These are phyloP conservation scores for Ifrita kowaldi DNA, from an alignment of 2,113 vertebrate species.

Conservation along the genomic window DNA sequence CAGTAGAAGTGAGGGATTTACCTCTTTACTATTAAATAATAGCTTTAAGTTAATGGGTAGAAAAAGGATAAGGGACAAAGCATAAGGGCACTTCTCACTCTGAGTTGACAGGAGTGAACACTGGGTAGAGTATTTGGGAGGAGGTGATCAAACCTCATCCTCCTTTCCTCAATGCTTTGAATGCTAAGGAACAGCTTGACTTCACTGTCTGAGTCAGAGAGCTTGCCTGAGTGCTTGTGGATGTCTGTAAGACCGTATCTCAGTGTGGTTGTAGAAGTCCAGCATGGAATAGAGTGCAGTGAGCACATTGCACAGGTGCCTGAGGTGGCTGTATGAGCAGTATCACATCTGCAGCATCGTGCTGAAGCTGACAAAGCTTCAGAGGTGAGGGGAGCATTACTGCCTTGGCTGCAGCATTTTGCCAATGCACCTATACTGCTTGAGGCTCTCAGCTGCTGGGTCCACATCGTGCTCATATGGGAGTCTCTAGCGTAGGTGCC, in stretches of 20 bases:
- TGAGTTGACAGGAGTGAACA: background rate
- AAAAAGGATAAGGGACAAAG: background rate
- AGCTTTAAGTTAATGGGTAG: background rate
- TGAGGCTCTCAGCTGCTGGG: background rate
- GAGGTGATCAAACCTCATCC: background rate
- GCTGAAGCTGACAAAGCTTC: background rate
- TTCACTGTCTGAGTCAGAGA: background rate
- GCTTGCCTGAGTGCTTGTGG: background rate
- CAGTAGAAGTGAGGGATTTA: background rate
- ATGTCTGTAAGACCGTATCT: fast-evolving
- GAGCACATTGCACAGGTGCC: background rate
- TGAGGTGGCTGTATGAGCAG: background rate
- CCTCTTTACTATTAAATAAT: background rate
- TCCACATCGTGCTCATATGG: fast-evolving
- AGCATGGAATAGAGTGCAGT: background rate
- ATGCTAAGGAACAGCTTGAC: background rate
- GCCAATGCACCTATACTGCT: fast-evolving
- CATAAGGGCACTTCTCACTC: background rate
- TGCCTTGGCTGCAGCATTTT: background rate
- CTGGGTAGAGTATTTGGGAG: background rate
- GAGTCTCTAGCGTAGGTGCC: background rate
- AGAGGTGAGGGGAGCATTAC: fast-evolving
- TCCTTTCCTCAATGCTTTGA: background rate
- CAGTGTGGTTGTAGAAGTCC: too few species aligned
- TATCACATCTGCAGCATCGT: background rate